Evolutionary conservation across 2,888 invertebrate genomes (phyloP).

Genomic region (Leptothorax acervorum): DNA sequence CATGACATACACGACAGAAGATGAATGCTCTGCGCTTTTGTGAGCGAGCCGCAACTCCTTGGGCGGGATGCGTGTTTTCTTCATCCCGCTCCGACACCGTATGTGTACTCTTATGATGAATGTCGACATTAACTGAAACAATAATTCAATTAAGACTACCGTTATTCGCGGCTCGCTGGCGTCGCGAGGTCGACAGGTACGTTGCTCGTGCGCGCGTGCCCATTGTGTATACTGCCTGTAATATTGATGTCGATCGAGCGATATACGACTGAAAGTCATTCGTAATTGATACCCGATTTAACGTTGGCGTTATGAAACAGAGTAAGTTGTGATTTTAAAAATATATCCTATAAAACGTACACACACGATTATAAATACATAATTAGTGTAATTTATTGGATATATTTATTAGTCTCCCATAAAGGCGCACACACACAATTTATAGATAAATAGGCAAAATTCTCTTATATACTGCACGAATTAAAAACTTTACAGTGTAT

Average conservation of each 20-base stretch:
- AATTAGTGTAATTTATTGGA: neutral
- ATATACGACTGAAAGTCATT: conserved; percentile 33
- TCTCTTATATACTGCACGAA: neutral
- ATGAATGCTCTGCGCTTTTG: conserved; percentile 76
- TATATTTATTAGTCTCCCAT: neutral
- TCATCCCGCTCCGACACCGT: conserved; percentile 55
- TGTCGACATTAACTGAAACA: conserved; percentile 77
- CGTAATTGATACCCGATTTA: conserved; percentile 28
- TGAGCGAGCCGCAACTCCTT: conserved; percentile 68
- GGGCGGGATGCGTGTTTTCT: conserved; percentile 74
- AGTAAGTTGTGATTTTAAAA: neutral
- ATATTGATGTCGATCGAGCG: conserved; percentile 32
- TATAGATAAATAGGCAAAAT: neutral
- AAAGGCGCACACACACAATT: neutral
- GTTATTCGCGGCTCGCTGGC: conserved; percentile 64
- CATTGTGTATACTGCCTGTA: conserved; percentile 31
- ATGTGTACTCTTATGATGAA: conserved; percentile 74
- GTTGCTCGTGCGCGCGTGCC: conserved; percentile 35
- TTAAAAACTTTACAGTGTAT: neutral
- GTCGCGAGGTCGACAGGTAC: conserved; percentile 43
- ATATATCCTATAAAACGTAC: neutral
- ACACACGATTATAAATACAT: neutral
- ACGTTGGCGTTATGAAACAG: conserved; percentile 6
- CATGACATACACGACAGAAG: conserved; percentile 70
- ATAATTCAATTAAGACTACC: conserved; percentile 80